Conservation (phyloP, 2,797 vertebrate species). For the Periophthalmus magnuspinnatus region DNA sequence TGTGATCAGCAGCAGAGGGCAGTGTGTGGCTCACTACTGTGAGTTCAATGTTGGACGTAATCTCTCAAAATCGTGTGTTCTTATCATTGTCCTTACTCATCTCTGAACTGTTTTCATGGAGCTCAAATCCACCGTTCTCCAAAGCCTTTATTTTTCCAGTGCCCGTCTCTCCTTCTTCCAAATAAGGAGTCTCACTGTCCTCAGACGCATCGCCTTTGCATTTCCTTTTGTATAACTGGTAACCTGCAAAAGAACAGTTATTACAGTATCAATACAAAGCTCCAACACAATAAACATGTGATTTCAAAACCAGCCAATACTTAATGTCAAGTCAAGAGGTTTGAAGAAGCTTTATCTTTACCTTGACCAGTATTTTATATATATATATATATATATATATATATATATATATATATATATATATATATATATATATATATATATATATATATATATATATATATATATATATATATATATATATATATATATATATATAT, state of each 20-base stretch:
- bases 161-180: neutral
- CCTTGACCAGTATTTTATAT: too few species aligned
- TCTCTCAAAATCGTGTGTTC: conserved; percentile 60
- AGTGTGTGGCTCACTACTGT: conserved; percentile 17
- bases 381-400: too few species aligned
- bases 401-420: too few species aligned
- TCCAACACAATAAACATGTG: too few species aligned
- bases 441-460: too few species aligned
- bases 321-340: too few species aligned
- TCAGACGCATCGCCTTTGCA: neutral
- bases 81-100: conserved; percentile 33
- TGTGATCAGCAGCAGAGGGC: conserved; percentile 50
- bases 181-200: conserved; percentile 30
- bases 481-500: too few species aligned
- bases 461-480: too few species aligned
- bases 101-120: conserved; percentile 36
- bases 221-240: conserved; percentile 40
- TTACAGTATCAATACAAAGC: neutral
- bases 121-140: conserved; percentile 60
- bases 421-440: too few species aligned
- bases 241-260: conserved; percentile 51
- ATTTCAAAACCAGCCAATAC: too few species aligned
- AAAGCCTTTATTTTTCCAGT: conserved; percentile 42
- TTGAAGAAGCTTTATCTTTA: too few species aligned
- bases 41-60: neutral